Evolutionary conservation across 1,140 invertebrate genomes (phyloP).

Genomic region (Heliconius melpomene): DNA sequence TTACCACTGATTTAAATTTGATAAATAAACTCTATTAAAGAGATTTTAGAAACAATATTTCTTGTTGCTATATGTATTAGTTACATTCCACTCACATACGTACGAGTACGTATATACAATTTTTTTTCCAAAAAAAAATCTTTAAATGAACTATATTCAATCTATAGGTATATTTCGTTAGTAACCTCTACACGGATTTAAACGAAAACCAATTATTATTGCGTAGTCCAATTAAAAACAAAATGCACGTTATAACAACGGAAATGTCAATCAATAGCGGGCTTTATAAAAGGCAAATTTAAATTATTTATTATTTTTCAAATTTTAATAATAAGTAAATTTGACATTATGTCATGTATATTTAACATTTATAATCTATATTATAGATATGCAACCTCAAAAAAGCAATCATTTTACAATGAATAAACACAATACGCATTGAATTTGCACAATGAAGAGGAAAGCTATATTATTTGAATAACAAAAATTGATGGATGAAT

Average conservation of each 20-base stretch:
- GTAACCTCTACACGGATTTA: background rate
- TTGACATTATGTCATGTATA: background rate
- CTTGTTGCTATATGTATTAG: too few species aligned
- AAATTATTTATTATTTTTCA: background rate
- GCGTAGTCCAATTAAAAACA: background rate
- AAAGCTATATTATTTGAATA: background rate
- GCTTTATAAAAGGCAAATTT: background rate
- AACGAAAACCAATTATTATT: constrained; percentile 1
- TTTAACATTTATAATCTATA: background rate
- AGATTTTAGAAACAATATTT: too few species aligned
- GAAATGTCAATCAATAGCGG: background rate
- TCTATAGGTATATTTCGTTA: background rate
- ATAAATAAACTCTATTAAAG: too few species aligned
- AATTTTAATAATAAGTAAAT: background rate
- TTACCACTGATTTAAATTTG: too few species aligned
- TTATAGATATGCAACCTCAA: background rate
- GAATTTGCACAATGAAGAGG: background rate
- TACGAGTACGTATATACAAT: background rate
- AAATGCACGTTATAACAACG: background rate
- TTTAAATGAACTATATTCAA: background rate
- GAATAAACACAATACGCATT: background rate
- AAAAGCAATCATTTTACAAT: background rate
- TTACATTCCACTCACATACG: too few species aligned
- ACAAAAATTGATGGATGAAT: background rate
- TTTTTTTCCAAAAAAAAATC: background rate